phyloP scores from a whole-genome alignment of 2,888 invertebrate genomes.

The Ashinkailepas kermadecensis region DNA sequence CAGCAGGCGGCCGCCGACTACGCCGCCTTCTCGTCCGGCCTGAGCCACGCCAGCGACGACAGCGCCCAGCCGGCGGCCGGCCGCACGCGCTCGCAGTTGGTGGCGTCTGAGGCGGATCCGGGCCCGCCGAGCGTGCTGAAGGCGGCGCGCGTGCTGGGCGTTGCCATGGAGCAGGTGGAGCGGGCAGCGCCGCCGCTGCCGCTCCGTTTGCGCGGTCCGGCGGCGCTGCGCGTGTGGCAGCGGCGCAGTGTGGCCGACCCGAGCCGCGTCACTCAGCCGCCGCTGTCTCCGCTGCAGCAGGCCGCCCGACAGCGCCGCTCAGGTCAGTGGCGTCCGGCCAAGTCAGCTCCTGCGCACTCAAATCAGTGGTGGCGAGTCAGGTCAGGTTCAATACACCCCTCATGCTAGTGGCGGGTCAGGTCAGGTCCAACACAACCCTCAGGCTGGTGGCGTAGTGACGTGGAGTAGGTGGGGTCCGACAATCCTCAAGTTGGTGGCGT shows the following conservation, averaged over 20 bases:
- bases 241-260: constrained; percentile 23
- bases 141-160: constrained; percentile 17
- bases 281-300: constrained; percentile 9
- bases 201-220: neutral
- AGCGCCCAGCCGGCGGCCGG: neutral
- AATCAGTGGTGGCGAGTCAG: too few relatives aligned
- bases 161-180: constrained; percentile 1
- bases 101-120: neutral
- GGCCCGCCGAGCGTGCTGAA: neutral
- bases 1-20: neutral
- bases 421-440: too few relatives aligned
- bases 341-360: too few relatives aligned
- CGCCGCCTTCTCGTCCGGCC: neutral
- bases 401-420: too few relatives aligned
- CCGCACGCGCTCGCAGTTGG: neutral
- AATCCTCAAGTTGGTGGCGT: too few relatives aligned
- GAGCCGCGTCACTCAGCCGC: constrained; percentile 13
- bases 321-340: neutral
- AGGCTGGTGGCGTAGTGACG: too few relatives aligned
- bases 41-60: neutral
- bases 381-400: too few relatives aligned
- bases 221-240: constrained; percentile 22
- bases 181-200: neutral
- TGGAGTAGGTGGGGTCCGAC: too few relatives aligned
- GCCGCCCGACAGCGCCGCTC: constrained; percentile 4